Evolutionary conservation across 1,140 invertebrate genomes (phyloP).

Genomic region (Bradysia coprophila): DNA sequence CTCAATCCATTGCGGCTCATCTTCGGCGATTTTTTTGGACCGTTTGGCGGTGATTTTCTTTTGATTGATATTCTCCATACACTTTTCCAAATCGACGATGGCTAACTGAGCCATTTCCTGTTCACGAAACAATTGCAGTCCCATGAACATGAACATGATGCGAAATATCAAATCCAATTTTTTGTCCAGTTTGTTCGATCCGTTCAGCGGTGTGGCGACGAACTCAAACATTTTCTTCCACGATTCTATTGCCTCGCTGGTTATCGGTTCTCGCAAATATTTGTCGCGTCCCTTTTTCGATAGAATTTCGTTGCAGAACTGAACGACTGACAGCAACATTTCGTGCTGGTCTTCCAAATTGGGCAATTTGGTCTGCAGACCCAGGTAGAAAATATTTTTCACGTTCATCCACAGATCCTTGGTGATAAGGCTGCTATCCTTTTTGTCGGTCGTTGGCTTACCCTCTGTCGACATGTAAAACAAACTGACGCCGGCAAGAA

Average conservation of each 20-base stretch:
- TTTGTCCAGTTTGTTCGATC: slow-evolving; percentile 16
- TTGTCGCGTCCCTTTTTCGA: slow-evolving; percentile 24
- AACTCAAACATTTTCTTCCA: slow-evolving; percentile 36
- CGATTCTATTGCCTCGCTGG: slow-evolving; percentile 29
- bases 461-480: slow-evolving; percentile 30
- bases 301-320: slow-evolving; percentile 29
- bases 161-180: slow-evolving; percentile 37
- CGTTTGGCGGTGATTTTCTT: slow-evolving; percentile 14
- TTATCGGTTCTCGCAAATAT: slow-evolving; percentile 30
- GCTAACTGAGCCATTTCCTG: slow-evolving; percentile 41
- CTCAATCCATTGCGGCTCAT: slow-evolving; percentile 56
- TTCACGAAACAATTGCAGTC: slow-evolving; percentile 49
- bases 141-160: slow-evolving; percentile 45
- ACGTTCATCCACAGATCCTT: slow-evolving; percentile 24
- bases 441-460: slow-evolving; percentile 11
- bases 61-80: slow-evolving; percentile 37
- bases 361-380: slow-evolving; percentile 37
- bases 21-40: slow-evolving; percentile 9
- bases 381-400: slow-evolving; percentile 39
- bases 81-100: slow-evolving; percentile 45
- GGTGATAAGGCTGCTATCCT: slow-evolving; percentile 4
- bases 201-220: slow-evolving; percentile 25
- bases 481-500: slow-evolving; percentile 42
- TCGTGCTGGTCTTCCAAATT: slow-evolving; percentile 36
- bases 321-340: slow-evolving; percentile 32